These are phyloP conservation scores for Sitta carolinensis DNA, from an alignment of 2,797 vertebrate genomes.

Conservation along the genomic window DNA sequence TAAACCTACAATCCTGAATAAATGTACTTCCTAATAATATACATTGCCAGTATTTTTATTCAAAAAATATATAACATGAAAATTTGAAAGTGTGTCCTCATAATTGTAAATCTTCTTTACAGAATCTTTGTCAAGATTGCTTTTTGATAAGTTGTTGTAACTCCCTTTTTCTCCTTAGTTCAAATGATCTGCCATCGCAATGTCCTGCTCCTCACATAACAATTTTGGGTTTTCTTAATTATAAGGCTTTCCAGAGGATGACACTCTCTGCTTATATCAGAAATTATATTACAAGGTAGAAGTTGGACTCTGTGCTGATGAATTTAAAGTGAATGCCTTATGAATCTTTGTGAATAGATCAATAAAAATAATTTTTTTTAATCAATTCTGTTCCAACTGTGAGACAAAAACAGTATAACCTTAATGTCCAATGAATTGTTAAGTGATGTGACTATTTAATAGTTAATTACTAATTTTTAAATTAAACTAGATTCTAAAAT, in stretches of 20 bases:
- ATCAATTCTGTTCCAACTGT: not conserved
- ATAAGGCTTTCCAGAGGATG: not conserved
- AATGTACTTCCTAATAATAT: not conserved
- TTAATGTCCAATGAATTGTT: not conserved
- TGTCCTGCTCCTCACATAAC: not conserved
- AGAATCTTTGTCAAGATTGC: not conserved
- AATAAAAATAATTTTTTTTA: not conserved
- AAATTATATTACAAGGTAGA: not conserved
- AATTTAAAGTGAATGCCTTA: not conserved
- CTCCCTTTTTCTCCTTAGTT: not conserved
- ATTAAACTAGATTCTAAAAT: not conserved
- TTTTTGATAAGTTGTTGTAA: not conserved
- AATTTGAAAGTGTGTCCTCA: not conserved
- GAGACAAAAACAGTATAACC: not conserved
- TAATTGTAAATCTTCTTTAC: not conserved
- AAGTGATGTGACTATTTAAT: not conserved
- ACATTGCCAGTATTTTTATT: not conserved
- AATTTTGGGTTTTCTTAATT: not conserved
- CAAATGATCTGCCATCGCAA: not conserved
- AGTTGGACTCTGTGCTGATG: not conserved
- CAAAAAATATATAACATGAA: not conserved
- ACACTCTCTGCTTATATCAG: not conserved
- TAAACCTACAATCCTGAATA: not conserved
- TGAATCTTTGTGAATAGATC: not conserved
- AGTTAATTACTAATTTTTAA: not conserved